Conservation (phyloP, 2,797 vertebrate species). For the Neosalanx taihuensis region DNA sequence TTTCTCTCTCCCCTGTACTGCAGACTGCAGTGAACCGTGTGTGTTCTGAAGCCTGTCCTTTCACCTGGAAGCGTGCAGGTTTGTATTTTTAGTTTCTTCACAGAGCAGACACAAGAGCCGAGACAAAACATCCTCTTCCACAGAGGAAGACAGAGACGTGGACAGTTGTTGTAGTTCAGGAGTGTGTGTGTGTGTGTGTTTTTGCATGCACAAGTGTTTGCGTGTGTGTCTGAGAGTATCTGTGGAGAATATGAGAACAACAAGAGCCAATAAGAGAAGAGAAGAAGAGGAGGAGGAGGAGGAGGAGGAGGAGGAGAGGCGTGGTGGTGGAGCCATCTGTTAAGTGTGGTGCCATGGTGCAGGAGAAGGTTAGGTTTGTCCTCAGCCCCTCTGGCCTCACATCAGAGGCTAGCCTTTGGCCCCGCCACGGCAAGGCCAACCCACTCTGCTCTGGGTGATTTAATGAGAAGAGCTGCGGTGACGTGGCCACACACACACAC, state of each 20-base stretch:
- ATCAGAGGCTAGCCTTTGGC: slow-evolving; percentile 71
- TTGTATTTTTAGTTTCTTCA: slow-evolving; percentile 76
- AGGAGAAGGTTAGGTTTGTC: slow-evolving; percentile 90
- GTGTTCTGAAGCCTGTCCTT: slow-evolving; percentile 69
- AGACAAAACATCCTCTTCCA: slow-evolving; percentile 85
- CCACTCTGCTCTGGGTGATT: slow-evolving; percentile 64
- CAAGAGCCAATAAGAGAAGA: slow-evolving; percentile 3
- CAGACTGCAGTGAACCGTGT: slow-evolving; percentile 31
- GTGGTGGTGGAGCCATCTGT: slow-evolving; percentile 82
- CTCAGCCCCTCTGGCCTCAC: slow-evolving; percentile 71
- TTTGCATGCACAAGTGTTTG: slow-evolving; percentile 13
- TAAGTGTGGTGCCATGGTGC: slow-evolving; percentile 75
- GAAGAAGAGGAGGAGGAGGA: slow-evolving; percentile 23
- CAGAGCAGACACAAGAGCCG: slow-evolving; percentile 72
- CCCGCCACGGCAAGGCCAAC: slow-evolving; percentile 54
- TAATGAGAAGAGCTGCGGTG: slow-evolving; percentile 69
- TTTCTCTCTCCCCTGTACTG: slow-evolving; percentile 22
- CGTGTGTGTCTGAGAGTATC: slow-evolving; percentile 6
- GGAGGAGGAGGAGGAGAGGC: slow-evolving; percentile 54
- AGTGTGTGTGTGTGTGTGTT: slow-evolving; percentile 11
- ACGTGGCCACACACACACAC: slow-evolving; percentile 36
- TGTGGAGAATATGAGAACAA: neutral
- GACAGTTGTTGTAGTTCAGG: slow-evolving; percentile 11
- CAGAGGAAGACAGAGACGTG: slow-evolving; percentile 79
- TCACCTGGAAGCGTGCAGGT: slow-evolving; percentile 77